Conservation (phyloP, 2,888 invertebrate species). For the Andricus quercusramuli region DNA sequence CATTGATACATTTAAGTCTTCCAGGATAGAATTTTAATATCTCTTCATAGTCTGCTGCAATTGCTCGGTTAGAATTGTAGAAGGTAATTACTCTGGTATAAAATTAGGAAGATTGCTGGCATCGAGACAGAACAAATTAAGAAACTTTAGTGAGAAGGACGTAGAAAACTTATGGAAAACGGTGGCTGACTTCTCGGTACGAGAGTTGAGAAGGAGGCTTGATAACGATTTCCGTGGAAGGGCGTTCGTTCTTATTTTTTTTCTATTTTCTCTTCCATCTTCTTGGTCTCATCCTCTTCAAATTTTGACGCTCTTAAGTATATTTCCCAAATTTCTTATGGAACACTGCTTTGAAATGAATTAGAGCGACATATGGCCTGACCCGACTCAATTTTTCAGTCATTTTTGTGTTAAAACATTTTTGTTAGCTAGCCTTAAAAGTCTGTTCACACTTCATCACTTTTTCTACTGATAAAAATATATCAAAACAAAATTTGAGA, state of each 20-base stretch:
- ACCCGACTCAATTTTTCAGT: slow-evolving; percentile 42
- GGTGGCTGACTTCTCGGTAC: slow-evolving; percentile 57
- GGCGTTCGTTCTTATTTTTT: slow-evolving; percentile 43
- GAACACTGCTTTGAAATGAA: slow-evolving; percentile 61
- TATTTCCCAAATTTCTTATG: slow-evolving; percentile 64
- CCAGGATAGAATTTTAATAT: not conserved
- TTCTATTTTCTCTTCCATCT: slow-evolving; percentile 26
- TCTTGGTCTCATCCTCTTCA: slow-evolving; percentile 7
- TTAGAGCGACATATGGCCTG: slow-evolving; percentile 59
- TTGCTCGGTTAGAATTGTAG: not conserved
- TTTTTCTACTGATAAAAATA: too few relatives aligned
- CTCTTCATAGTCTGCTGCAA: not conserved
- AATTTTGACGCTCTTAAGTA: slow-evolving; percentile 63
- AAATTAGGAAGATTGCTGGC: slow-evolving; percentile 37
- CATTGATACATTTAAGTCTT: not conserved
- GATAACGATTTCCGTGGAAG: slow-evolving; percentile 61
- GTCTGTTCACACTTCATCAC: too few relatives aligned
- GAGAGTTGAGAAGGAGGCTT: slow-evolving; percentile 60
- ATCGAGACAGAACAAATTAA: slow-evolving; percentile 63
- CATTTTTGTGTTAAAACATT: not conserved
- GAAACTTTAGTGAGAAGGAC: slow-evolving; percentile 60
- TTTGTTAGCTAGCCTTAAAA: too few relatives aligned
- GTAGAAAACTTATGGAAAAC: slow-evolving; percentile 62
- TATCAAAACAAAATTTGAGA: too few relatives aligned
- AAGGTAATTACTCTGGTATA: slow-evolving; percentile 20